Conservation (phyloP, 2,113 vertebrate species). For the Bujurquina vittata region DNA sequence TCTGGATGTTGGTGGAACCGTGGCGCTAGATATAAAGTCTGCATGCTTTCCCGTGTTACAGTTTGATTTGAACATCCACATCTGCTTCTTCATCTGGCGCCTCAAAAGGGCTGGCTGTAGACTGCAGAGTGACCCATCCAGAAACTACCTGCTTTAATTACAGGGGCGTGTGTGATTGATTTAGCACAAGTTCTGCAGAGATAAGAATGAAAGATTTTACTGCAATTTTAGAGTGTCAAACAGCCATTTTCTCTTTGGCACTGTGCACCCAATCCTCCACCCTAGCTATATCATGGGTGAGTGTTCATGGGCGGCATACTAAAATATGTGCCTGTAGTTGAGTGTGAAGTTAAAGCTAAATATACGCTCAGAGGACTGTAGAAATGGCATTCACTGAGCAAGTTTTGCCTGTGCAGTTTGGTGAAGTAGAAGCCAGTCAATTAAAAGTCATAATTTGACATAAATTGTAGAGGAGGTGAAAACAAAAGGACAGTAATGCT, state of each 20-base stretch:
- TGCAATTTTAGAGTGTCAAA: not conserved
- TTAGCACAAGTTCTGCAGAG: not conserved
- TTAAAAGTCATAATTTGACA: conserved; percentile 7
- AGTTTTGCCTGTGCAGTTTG: not conserved
- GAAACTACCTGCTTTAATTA: not conserved
- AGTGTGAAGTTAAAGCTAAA: conserved; percentile 1
- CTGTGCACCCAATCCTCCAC: not conserved
- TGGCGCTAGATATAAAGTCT: conserved; percentile 36
- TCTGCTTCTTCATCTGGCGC: conserved; percentile 28
- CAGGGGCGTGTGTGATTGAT: not conserved
- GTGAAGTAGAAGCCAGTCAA: conserved; percentile 9
- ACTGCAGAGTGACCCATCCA: not conserved
- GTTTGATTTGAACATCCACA: not conserved
- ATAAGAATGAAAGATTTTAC: not conserved
- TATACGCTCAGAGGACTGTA: not conserved
- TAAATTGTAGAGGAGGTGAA: conserved; percentile 9
- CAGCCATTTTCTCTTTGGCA: not conserved
- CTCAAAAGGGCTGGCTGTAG: not conserved
- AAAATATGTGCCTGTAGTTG: not conserved
- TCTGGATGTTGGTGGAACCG: conserved; percentile 33
- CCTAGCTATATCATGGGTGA: not conserved
- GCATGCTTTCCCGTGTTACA: conserved; percentile 48
- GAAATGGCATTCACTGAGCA: not conserved
- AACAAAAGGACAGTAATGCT: conserved; percentile 1
- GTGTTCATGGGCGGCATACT: not conserved